Evolutionary conservation across 2,113 vertebrate species (phyloP), one percentile per base, ranked within the genome.

Genomic region (Bothrops jararaca): DNA sequence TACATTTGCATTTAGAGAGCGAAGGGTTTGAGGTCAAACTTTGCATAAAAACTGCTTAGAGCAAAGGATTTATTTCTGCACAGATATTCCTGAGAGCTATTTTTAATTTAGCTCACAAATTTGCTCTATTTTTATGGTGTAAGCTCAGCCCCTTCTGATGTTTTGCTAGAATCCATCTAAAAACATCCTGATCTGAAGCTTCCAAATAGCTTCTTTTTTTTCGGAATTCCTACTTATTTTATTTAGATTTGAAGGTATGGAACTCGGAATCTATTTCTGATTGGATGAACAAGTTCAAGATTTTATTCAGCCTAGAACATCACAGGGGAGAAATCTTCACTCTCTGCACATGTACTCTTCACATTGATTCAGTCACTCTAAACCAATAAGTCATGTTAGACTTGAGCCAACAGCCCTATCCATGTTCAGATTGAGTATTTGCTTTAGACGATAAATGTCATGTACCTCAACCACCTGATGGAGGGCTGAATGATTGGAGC

Each of bases 21-120:
- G 5, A 8, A 85, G 56, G 80, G 86, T 90, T 86, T 34, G 42
- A 22, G 53, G 24, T 89, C 50, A 54, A 89, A 89, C 53, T 85
- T n/a, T 86, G 56, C 87, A 48, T 45, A 89, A 80, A 92, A 92
- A 89, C 39, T 56, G 91, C 87, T 92, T 86, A 86, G 89, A 26
- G 74, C 23, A 23, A 39, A 34, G n/a, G 39, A 86, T 64, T 60
- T 80, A 29, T 90, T 86, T 86, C 39, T 53, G 23, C 89, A 53
- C 89, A 90, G 88, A 90, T 60, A 39, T 45, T 34, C 53, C 88
- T 85, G 89, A 39, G 74, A 13, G 89, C 74, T 93, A 93, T 93
- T 93, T 64, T 86, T 64, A 86, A 90, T 90, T 60, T 86, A 54
- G 85, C 85, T 92, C 20, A 1, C 24, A 85, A 90, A 64, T 53